Evolutionary conservation across 2,113 vertebrate species (phyloP).

Genomic region (Saccopteryx leptura): DNA sequence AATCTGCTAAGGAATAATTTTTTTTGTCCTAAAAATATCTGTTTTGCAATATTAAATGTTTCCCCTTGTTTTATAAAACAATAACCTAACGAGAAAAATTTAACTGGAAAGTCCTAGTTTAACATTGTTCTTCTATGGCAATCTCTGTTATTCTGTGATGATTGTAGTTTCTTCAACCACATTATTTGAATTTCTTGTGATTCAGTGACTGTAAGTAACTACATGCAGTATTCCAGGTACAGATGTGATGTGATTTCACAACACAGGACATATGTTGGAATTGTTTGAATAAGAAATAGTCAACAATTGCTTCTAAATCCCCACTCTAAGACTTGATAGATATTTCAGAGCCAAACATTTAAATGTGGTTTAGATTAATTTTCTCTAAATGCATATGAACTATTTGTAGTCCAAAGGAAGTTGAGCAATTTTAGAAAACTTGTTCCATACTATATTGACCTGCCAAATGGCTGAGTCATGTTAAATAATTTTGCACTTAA

Average conservation of each 20-base stretch:
- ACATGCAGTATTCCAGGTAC: background rate
- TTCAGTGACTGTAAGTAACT: background rate
- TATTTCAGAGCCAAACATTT: constrained; percentile 50
- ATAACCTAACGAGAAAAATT: background rate
- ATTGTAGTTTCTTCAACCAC: background rate
- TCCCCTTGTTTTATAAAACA: background rate
- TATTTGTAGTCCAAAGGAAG: constrained; percentile 60
- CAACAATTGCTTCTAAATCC: constrained; percentile 41
- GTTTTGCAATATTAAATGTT: background rate
- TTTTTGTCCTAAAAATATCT: background rate
- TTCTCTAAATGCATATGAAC: constrained; percentile 45
- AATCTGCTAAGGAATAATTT: background rate
- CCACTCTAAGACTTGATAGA: constrained; percentile 7
- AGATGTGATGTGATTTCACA: constrained; percentile 28
- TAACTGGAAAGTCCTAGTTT: background rate
- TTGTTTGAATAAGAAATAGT: constrained; percentile 43
- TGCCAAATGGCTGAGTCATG: constrained; percentile 50
- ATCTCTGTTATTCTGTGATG: background rate
- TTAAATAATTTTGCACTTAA: constrained; percentile 40
- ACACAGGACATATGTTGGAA: constrained; percentile 12
- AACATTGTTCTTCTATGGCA: background rate
- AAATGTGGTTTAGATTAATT: constrained; percentile 68
- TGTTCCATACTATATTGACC: constrained; percentile 12
- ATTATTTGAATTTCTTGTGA: constrained; percentile 7
- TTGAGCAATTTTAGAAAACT: constrained; percentile 59